Evolutionary conservation across 2,888 invertebrate species (phyloP), one percentile per base, ranked within the genome.

Genomic region (Himalopsyche tibetana): DNA sequence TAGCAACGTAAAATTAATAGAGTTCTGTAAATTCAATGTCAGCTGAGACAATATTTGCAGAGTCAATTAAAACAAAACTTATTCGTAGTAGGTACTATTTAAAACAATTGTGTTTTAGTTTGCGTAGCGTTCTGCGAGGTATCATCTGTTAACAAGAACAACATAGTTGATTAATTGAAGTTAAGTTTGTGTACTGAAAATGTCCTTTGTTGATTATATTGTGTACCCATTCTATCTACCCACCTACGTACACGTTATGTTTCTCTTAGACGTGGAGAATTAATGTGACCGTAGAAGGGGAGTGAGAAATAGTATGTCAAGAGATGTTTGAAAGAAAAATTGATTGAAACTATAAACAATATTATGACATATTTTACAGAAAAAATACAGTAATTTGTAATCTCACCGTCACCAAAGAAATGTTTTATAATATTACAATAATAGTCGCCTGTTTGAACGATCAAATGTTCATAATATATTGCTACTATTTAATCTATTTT

Each of bases 111-210:
- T 19, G 63, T 63, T 63, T 63, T 63, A 63, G 63, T 63, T 63
- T 63, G 28, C 28, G 19, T 11, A 63, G 19, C n/a, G 19, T 19
- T 63, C 63, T 19, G 28, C 63, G 19, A 63, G 28, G 63, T 28
- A 63, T 63, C 63, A 63, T 63, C 63, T 63, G 63, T 63, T 63
- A 63, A 63, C 63, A 63, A 19, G 63, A 19, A 63, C 63, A 63
- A 63, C 63, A 63, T 63, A 63, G 63, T 63, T 63, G 63, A 63
- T 63, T 63, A 63, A 63, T 63, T 63, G 63, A 63, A 63, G 63
- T 63, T 63, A 63, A 63, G 63, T 63, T 63, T 63, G 63, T 28
- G 11, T 19, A 63, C 63, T 63, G 63, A 63, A 56, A 63, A 63
- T 63, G 63, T 63, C 63, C 63, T 63, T 63, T 63, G 63, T 63